Conservation (phyloP, 2,797 vertebrate species). For the Mormyrus proboscirostris region DNA sequence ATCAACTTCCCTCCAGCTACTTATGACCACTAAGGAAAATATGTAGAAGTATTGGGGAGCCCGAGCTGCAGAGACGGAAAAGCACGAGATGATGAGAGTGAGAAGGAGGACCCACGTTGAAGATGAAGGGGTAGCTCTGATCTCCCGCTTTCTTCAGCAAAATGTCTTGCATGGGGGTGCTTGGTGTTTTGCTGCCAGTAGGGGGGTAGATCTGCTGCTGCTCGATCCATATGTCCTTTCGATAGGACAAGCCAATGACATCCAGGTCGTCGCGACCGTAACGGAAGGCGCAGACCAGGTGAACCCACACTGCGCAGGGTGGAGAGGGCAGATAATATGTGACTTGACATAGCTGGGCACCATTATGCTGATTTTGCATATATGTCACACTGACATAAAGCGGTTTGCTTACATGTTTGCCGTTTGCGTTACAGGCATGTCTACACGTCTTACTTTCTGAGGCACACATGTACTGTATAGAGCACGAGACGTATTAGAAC, state of each 20-base stretch:
- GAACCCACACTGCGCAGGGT: constrained; percentile 69
- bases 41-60: background rate
- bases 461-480: background rate
- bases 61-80: background rate
- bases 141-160: constrained; percentile 79
- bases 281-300: constrained; percentile 79
- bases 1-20: background rate
- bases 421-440: background rate
- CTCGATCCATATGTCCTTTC: constrained; percentile 80
- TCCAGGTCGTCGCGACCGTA: constrained; percentile 86
- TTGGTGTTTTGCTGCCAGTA: constrained; percentile 49
- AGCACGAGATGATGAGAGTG: background rate
- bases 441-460: background rate
- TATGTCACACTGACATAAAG: background rate
- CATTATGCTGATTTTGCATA: background rate
- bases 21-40: constrained; percentile 1
- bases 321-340: background rate
- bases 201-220: constrained; percentile 70
- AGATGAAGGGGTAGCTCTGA: constrained; percentile 67
- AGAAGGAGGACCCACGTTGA: constrained; percentile 57
- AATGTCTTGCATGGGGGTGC: constrained; percentile 69
- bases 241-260: constrained; percentile 80
- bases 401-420: background rate
- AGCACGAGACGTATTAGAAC: background rate
- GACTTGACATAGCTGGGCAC: background rate